Evolutionary conservation across 2,113 vertebrate genomes (phyloP), one percentile per base, ranked within the genome.

Genomic region (Anhinga anhinga): DNA sequence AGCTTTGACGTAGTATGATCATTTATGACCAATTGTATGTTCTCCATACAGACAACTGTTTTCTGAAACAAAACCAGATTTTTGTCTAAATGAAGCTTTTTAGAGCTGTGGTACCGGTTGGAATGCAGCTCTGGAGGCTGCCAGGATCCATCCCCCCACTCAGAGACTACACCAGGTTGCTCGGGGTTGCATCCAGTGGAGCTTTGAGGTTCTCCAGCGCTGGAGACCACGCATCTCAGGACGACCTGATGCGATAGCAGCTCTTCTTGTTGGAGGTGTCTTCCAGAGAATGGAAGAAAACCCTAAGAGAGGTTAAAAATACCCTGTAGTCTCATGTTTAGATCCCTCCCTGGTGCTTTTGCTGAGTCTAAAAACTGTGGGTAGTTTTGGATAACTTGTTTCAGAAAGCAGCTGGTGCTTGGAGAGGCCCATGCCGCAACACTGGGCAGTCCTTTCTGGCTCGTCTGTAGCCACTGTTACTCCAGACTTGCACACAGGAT

Each of bases 261-360:
- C 30, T 4, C 5, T 69, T 52, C 16, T 13, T 56, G 52, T 7
- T 27, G 49, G 50, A 21, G 38, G 2, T 38, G 38, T 15, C 2
- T 3, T 10, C 13, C 1, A 1, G 50, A 55, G 70, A 32, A 10
- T 0, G 27, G 4, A 38, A 23, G 4, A 16, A 22, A 7, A 26
- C 11, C 52, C 27, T 14, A 7, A 29, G 62, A 5, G 19, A 26
- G 63, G 26, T 18, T 1, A 38, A 53, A 18, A 27, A 27, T 3
- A 12, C 15, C 0, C 71, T 58, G 63, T 20, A 18, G 42, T 10
- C 30, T 38, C 3, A 0, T 11, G 34, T 10, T 17, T 4, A 5
- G 44, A 8, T 1, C 38, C 25, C 7, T 13, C 13, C 7, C n/a
- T 7, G 8, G 53, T 77, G 52, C 0, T 42, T 13, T 6, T 45